phyloP scores from a whole-genome alignment of 2,113 vertebrate species.

The Chionomys nivalis region DNA sequence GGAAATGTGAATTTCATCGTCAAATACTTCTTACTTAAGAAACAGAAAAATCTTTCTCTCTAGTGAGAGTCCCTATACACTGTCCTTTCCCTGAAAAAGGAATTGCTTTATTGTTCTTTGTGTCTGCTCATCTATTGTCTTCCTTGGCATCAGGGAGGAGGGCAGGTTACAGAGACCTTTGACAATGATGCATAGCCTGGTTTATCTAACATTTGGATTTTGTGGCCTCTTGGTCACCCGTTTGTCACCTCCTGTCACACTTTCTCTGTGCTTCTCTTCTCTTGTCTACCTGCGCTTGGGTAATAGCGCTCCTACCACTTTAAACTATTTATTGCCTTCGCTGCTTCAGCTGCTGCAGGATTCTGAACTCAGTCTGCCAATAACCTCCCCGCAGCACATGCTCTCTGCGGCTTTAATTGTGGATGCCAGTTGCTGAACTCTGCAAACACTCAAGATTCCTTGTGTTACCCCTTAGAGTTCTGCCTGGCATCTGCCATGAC shows the following conservation, averaged over 20 bases:
- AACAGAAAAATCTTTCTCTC: neutral
- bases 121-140: neutral
- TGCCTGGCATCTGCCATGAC: slow-evolving; percentile 64
- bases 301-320: slow-evolving; percentile 54
- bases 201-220: neutral
- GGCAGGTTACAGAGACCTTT: neutral
- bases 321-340: slow-evolving; percentile 65
- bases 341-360: neutral
- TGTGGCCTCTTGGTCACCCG: neutral
- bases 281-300: neutral
- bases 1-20: neutral
- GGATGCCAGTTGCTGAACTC: slow-evolving; percentile 55
- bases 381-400: slow-evolving; percentile 26
- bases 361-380: slow-evolving; percentile 55
- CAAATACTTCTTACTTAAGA: neutral
- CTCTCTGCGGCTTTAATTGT: slow-evolving; percentile 40
- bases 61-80: neutral
- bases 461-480: slow-evolving; percentile 16
- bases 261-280: neutral
- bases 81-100: neutral
- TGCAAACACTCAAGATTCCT: neutral
- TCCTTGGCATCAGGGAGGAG: neutral
- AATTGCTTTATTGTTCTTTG: neutral
- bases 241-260: neutral
- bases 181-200: neutral